Base-by-base conservation (phyloP, 2,888 invertebrate genomes). In the Poecilus cupreus region DNA sequence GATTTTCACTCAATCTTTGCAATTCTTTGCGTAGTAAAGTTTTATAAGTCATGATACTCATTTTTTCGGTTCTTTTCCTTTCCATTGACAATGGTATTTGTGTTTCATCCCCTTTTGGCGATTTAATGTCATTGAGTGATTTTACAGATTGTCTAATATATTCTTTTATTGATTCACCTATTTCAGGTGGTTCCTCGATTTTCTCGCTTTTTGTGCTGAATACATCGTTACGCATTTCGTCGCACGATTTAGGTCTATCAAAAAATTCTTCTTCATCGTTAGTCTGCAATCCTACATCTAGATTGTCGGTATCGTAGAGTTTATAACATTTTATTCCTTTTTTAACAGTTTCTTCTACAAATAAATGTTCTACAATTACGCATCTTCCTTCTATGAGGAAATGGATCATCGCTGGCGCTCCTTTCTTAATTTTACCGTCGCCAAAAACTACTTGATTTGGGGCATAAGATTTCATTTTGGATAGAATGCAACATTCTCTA, bases 401-500 rank as follows among this genome's bases (percentile, higher is more conserved):
- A 86, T 93, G 92, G 1, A 88, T 43, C 39, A 54, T 77, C 11
- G 90, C 90, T 46, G 89, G 90, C 85, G 90, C 90, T 37, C 88
- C 84, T 3, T 91, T 87, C 8, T 92, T 92, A 51, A 88, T 86
- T 18, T 90, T 90, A 16, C 90, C 90, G 82, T 91, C 91, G 0
- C 92, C 92, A 11, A 92, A 86, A 2, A 92, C 85, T 8, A 91
- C 92, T 84, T 93, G 92, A 83, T 92, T 91, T 0, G 88, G 83
- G 18, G 88, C 88, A 85, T 90, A 94, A 0, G 90, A 87, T 85
- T 91, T 92, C 86, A 93, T 91, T 88, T 92, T 93, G 3, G 93
- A 92, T 24, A 93, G 89, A 84, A 94, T 92, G 84, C 93, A 94
- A 85, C 93, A 93, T 87, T 94, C 94, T 60, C 93, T 90, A 75